Evolutionary conservation across 1,140 invertebrate species (phyloP).

Genomic region (Ericerus pela): DNA sequence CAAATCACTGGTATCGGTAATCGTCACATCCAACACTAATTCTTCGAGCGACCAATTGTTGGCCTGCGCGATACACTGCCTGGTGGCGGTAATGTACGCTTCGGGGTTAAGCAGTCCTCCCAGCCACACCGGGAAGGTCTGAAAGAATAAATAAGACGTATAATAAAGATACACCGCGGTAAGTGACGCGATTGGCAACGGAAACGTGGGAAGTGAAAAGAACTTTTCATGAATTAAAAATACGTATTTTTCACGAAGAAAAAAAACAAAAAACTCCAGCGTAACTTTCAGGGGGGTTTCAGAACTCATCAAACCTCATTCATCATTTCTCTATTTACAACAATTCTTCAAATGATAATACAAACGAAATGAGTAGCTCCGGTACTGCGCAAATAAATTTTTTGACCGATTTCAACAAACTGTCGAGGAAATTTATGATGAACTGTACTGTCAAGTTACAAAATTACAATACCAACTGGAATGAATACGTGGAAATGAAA

Average conservation of each 20-base stretch:
- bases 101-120: conserved; percentile 95
- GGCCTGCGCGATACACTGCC: conserved; percentile 90
- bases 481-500: too few relatives aligned
- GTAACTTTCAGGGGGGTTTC: too few relatives aligned
- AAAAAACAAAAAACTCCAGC: not conserved
- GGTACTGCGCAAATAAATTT: too few relatives aligned
- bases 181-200: not conserved
- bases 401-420: too few relatives aligned
- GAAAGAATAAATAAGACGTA: conserved; percentile 28
- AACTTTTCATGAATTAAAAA: not conserved
- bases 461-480: too few relatives aligned
- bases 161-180: not conserved
- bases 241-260: not conserved
- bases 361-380: too few relatives aligned
- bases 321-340: too few relatives aligned
- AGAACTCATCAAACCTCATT: too few relatives aligned
- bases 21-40: conserved; percentile 73
- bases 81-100: conserved; percentile 95
- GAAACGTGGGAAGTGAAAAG: too few relatives aligned
- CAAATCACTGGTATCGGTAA: conserved; percentile 44
- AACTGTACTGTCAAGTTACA: too few relatives aligned
- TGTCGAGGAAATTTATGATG: too few relatives aligned
- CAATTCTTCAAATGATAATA: too few relatives aligned
- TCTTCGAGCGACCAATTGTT: conserved; percentile 91
- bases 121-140: conserved; percentile 87